Evolutionary conservation across 2,797 vertebrate genomes (phyloP).

Genomic region (Spondyliosoma cantharus): DNA sequence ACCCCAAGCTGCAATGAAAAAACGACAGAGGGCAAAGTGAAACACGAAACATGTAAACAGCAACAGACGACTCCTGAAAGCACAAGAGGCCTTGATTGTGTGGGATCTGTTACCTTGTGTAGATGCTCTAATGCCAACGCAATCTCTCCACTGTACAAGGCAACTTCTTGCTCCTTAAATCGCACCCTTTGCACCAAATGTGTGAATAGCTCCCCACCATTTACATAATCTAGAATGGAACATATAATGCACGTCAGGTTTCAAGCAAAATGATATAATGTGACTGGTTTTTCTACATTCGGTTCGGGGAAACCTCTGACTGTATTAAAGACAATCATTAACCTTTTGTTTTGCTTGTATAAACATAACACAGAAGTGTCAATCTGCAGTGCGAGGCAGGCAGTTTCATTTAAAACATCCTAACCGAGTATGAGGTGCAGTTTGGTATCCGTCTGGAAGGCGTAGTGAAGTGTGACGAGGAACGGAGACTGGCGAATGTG

Average conservation of each 20-base stretch:
- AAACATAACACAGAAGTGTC: constrained; percentile 7
- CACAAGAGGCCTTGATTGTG: background rate
- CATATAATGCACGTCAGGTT: constrained; percentile 14
- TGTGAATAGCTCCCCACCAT: constrained; percentile 98
- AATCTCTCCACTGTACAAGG: constrained; percentile 97
- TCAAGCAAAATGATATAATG: background rate
- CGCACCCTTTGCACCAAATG: constrained; percentile 97
- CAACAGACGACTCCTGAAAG: background rate
- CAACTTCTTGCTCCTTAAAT: constrained; percentile 95
- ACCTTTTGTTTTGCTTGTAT: constrained; percentile 24
- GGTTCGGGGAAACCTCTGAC: background rate
- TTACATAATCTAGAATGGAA: constrained; percentile 92
- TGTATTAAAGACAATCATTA: constrained; percentile 20
- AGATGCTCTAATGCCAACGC: constrained; percentile 95
- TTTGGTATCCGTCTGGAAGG: constrained; percentile 98
- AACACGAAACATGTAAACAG: background rate
- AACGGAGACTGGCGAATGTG: constrained; percentile 97
- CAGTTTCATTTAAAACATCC: constrained; percentile 9
- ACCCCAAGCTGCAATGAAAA: constrained; percentile 90
- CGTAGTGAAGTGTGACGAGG: constrained; percentile 96
- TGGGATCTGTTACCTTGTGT: constrained; percentile 89
- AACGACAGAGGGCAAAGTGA: constrained; percentile 1
- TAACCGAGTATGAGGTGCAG: constrained; percentile 98
- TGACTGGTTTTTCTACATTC: background rate
- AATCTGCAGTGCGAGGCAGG: background rate